A percentile compares a stretch with the other conserved stretches of the same genome.
phyloP scores from a whole-genome alignment of 2,113 vertebrate species.

The Sylvilagus bachmani region DNA sequence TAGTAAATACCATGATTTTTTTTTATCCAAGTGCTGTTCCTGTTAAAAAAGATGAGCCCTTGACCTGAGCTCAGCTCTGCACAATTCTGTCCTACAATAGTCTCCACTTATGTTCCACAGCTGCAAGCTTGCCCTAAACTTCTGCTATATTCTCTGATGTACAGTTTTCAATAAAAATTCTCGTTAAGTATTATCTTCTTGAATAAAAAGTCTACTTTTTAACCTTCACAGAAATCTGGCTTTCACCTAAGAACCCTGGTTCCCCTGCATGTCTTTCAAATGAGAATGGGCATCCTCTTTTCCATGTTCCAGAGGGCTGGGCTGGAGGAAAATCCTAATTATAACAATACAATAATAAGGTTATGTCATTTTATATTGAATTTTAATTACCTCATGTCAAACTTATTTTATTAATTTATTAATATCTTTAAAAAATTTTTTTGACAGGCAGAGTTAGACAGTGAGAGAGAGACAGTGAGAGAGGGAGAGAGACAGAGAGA shows the following conservation, averaged over 20 bases:
- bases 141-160: not conserved
- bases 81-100: not conserved
- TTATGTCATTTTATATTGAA: not conserved
- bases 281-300: not conserved
- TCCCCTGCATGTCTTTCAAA: not conserved
- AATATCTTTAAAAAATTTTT: too few species aligned
- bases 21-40: not conserved
- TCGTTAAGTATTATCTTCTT: not conserved
- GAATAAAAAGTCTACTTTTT: not conserved
- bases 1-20: not conserved
- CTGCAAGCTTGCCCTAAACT: not conserved
- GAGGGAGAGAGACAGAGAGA: too few species aligned
- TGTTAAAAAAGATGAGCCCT: not conserved
- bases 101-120: not conserved
- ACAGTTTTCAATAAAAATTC: not conserved
- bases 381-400: too few species aligned
- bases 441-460: too few species aligned
- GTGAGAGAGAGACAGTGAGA: too few species aligned
- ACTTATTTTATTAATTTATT: not conserved
- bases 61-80: not conserved
- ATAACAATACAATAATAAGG: not conserved
- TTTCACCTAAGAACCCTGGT: not conserved
- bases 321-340: too few species aligned
- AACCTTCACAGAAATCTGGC: not conserved
- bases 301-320: too few species aligned